phyloP scores from a whole-genome alignment of 2,797 vertebrate species.

The Botia kubotai region DNA sequence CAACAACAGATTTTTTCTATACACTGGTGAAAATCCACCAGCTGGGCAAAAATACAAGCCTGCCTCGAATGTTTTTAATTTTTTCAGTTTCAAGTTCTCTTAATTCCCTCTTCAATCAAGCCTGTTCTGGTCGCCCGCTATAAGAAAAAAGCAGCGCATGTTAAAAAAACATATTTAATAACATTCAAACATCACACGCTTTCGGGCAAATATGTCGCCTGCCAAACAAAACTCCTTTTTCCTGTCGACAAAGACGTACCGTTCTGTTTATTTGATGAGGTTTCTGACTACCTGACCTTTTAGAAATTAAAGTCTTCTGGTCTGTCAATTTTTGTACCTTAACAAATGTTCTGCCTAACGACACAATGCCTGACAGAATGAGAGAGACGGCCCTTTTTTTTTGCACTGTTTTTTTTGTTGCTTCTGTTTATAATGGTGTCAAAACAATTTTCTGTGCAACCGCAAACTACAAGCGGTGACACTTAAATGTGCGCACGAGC shows the following conservation, averaged over 20 bases:
- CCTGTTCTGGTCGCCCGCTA: not conserved
- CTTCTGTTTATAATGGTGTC: conserved; percentile 29
- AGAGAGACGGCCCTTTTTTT: conserved; percentile 51
- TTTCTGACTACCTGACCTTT: conserved; percentile 8
- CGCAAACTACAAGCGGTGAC: conserved; percentile 5
- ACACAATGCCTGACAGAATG: conserved; percentile 64
- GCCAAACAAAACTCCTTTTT: not conserved
- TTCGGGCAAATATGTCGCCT: conserved; percentile 15
- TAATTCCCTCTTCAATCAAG: conserved; percentile 34
- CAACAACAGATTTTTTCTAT: conserved; percentile 6
- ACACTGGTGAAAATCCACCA: not conserved
- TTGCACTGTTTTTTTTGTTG: conserved; percentile 56
- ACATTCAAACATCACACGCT: conserved; percentile 17
- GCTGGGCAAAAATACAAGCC: conserved; percentile 14
- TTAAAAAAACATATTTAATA: conserved; percentile 24
- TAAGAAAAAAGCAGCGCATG: not conserved
- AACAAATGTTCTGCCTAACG: conserved; percentile 29
- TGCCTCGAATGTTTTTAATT: not conserved
- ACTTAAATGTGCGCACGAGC: not conserved
- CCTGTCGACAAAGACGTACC: not conserved
- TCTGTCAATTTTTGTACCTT: conserved; percentile 25
- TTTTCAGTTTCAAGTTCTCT: conserved; percentile 7
- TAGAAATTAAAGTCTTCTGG: conserved; percentile 47
- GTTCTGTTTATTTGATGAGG: not conserved
- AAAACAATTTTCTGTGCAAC: not conserved